Evolutionary conservation across 1,140 invertebrate species (phyloP).

Genomic region (Anastatus disparis): DNA sequence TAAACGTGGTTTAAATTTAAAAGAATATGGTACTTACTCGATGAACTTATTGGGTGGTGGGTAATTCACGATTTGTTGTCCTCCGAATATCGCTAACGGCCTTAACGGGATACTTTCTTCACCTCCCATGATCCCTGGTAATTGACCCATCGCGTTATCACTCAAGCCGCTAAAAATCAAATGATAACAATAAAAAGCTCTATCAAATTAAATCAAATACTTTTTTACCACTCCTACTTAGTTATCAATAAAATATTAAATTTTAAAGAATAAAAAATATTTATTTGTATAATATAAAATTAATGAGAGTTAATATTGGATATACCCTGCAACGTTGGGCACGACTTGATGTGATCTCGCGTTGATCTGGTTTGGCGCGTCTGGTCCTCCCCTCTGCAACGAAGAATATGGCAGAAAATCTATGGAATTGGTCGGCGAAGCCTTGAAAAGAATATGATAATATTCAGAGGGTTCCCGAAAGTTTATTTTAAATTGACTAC

Average conservation of each 20-base stretch:
- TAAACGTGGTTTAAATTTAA: no score
- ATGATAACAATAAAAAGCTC: no score
- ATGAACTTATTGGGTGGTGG: slow-evolving; percentile 69
- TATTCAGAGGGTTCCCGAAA: neutral
- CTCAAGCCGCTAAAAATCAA: slow-evolving; percentile 54
- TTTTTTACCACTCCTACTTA: no score
- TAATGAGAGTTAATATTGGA: no score
- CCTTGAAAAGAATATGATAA: slow-evolving; percentile 61
- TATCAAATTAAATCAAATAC: no score
- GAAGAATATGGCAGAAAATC: slow-evolving; percentile 73
- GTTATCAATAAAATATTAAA: no score
- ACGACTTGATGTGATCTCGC: slow-evolving; percentile 66
- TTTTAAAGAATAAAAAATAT: no score
- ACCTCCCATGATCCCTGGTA: slow-evolving; percentile 60
- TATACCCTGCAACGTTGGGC: slow-evolving; percentile 66
- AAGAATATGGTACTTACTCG: slow-evolving; percentile 80
- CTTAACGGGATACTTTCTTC: slow-evolving; percentile 82
- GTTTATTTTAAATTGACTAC: neutral
- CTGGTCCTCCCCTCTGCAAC: slow-evolving; percentile 65
- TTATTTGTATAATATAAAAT: no score
- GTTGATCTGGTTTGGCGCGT: slow-evolving; percentile 64
- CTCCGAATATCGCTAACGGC: slow-evolving; percentile 77
- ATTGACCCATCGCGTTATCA: slow-evolving; percentile 59
- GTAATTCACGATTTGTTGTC: slow-evolving; percentile 69
- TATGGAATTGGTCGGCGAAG: slow-evolving; percentile 71